Conservation (phyloP, 2,888 invertebrate species). For the Biston stratarius region DNA sequence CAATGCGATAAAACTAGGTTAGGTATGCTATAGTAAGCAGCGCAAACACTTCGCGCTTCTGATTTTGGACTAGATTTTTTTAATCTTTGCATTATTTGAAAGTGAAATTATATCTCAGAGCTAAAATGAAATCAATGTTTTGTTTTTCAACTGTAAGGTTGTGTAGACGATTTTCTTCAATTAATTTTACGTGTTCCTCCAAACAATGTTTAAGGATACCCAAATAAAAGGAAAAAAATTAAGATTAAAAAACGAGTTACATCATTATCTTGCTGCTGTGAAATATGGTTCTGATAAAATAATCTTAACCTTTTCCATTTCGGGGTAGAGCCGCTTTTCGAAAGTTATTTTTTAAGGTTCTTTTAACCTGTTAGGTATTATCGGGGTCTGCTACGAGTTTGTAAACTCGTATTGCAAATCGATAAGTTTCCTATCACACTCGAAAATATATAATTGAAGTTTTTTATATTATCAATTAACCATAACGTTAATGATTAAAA, state of each 20-base stretch:
- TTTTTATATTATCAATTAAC: constrained; percentile 55
- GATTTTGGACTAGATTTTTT: not conserved
- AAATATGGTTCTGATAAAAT: constrained; percentile 62
- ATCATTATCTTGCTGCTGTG: constrained; percentile 59
- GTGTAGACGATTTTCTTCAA: constrained; percentile 26
- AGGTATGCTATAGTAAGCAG: not conserved
- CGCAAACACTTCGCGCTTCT: constrained; percentile 22
- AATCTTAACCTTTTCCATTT: constrained; percentile 63
- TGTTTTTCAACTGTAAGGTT: constrained; percentile 18
- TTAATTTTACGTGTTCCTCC: constrained; percentile 33
- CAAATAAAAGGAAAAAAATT: constrained; percentile 51
- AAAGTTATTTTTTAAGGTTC: constrained; percentile 43
- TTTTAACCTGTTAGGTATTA: constrained; percentile 39
- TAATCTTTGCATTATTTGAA: constrained; percentile 26
- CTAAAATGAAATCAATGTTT: constrained; percentile 4
- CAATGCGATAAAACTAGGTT: not conserved
- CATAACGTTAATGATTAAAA: constrained; percentile 67
- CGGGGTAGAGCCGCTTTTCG: constrained; percentile 50
- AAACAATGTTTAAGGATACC: constrained; percentile 48
- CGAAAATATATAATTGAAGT: constrained; percentile 37
- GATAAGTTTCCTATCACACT: constrained; percentile 48
- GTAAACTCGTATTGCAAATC: constrained; percentile 52
- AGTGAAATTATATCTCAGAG: constrained; percentile 12
- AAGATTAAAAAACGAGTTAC: constrained; percentile 55
- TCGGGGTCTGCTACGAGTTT: constrained; percentile 52